phyloP scores from a whole-genome alignment of 2,797 vertebrate genomes.

The Okamejei kenojei region DNA sequence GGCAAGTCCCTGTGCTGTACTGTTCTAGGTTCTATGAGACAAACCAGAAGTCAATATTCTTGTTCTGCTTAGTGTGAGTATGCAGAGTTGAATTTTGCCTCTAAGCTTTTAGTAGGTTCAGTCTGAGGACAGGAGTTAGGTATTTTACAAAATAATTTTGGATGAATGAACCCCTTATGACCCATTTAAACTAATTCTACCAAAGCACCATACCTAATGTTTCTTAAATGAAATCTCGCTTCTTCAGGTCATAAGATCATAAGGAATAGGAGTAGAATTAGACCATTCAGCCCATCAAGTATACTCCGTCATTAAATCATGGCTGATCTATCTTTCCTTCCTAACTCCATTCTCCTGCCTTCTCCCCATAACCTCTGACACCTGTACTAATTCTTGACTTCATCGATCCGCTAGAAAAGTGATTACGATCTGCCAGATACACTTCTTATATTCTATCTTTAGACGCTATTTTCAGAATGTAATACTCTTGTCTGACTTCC shows the following conservation, averaged over 20 bases:
- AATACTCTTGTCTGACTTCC: neutral
- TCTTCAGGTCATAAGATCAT: neutral
- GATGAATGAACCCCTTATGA: neutral
- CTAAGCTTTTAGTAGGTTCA: neutral
- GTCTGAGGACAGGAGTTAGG: neutral
- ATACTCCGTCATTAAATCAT: too few species aligned
- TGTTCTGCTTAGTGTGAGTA: too few species aligned
- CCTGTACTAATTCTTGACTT: neutral
- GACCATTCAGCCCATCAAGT: too few species aligned
- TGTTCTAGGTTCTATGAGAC: too few species aligned
- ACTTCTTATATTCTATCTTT: neutral
- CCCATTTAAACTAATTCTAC: neutral
- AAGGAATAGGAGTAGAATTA: too few species aligned
- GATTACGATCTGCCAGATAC: neutral
- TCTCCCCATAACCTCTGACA: too few species aligned
- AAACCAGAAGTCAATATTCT: too few species aligned
- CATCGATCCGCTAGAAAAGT: neutral
- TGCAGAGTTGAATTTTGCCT: too few species aligned
- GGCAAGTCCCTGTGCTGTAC: too few species aligned
- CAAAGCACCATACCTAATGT: neutral
- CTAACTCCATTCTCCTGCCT: too few species aligned
- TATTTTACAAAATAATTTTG: neutral
- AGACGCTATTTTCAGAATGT: neutral
- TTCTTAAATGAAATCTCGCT: neutral
- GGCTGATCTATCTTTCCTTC: too few species aligned